Conservation (phyloP, 2,113 vertebrate genomes). For the Gnathonemus longibarbis region DNA sequence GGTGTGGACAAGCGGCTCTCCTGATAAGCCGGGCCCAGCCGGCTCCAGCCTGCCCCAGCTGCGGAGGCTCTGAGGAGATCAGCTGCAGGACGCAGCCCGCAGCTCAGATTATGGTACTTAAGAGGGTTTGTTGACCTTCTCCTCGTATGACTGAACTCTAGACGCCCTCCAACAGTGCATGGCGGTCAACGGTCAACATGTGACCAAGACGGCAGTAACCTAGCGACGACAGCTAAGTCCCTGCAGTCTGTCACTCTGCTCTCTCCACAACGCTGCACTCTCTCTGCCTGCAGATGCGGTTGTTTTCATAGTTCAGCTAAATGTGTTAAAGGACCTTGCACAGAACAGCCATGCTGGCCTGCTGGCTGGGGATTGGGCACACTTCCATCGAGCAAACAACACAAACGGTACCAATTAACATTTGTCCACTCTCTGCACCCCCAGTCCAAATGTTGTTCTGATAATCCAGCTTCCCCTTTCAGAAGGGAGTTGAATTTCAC, state of each 20-base stretch:
- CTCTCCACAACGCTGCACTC: constrained; percentile 35
- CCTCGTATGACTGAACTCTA: not conserved
- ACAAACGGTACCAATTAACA: not conserved
- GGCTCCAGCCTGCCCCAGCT: too few relatives aligned
- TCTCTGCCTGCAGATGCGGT: constrained; percentile 6
- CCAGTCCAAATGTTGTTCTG: not conserved
- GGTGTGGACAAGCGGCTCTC: constrained; percentile 55
- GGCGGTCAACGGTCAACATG: not conserved
- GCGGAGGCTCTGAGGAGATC: not conserved
- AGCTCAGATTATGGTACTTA: constrained; percentile 64
- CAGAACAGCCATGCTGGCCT: not conserved
- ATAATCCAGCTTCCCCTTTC: not conserved
- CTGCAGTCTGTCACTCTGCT: constrained; percentile 40
- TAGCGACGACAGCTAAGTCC: constrained; percentile 39
- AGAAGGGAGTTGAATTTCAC: not conserved
- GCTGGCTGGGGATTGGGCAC: not conserved
- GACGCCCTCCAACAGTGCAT: not conserved
- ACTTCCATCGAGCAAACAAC: not conserved
- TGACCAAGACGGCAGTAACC: constrained; percentile 9
- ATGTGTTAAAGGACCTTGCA: not conserved
- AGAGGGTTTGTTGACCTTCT: constrained; percentile 32
- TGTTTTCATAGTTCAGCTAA: not conserved
- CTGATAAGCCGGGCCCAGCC: constrained; percentile 38
- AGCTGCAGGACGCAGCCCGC: not conserved
- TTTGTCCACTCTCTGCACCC: not conserved